Conservation (phyloP, 2,888 invertebrate genomes). For the Diachrysia chrysitis region DNA sequence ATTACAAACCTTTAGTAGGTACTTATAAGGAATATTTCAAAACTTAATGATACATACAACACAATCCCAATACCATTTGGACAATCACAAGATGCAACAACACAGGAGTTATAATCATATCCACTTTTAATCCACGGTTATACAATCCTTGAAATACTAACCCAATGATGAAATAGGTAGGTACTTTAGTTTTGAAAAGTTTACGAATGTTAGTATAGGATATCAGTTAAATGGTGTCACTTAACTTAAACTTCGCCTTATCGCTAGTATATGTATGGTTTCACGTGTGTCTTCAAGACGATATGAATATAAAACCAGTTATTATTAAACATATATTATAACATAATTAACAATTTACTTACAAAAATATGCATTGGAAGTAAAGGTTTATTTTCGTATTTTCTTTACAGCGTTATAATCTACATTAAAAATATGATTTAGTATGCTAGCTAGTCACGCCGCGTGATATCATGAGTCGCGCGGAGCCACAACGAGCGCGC, state of each 20-base stretch:
- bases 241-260: no score
- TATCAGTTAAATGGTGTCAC: no score
- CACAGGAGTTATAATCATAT: conserved; percentile 33
- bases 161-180: no score
- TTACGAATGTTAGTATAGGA: no score
- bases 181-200: no score
- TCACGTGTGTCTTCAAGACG: neutral
- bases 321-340: conserved; percentile 13
- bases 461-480: no score
- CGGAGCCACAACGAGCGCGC: no score
- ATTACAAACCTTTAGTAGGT: no score
- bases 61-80: conserved; percentile 50
- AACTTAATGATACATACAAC: conserved; percentile 10
- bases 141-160: neutral
- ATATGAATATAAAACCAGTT: conserved; percentile 26
- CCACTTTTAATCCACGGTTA: neutral
- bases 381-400: neutral
- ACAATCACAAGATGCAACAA: conserved; percentile 40
- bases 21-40: neutral
- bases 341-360: neutral
- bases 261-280: no score
- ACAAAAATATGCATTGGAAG: neutral
- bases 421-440: no score
- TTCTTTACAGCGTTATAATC: neutral
- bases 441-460: no score